phyloP scores from a whole-genome alignment of 2,113 vertebrate genomes.

The Phodopus roborovskii region DNA sequence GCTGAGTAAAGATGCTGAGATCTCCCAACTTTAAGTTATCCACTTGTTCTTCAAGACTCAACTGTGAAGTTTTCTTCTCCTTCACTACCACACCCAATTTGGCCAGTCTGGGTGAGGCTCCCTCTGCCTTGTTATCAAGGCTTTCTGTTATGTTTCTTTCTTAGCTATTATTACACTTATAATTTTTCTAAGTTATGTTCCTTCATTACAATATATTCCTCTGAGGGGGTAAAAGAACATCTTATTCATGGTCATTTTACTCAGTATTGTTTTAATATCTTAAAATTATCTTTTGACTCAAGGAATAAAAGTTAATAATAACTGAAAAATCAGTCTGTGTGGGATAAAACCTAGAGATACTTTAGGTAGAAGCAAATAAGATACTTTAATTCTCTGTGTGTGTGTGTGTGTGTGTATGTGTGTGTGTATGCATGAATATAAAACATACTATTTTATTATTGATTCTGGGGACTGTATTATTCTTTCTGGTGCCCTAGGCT shows the following conservation, averaged over 20 bases:
- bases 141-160: neutral
- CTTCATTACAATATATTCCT: neutral
- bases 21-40: neutral
- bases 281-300: slow-evolving; percentile 33
- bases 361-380: neutral
- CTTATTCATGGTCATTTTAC: slow-evolving; percentile 15
- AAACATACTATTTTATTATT: neutral
- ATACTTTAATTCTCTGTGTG: neutral
- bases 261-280: neutral
- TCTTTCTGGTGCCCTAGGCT: neutral
- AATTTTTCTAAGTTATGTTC: neutral
- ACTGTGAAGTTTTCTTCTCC: neutral
- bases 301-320: neutral
- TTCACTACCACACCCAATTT: too few relatives aligned
- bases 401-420: too few relatives aligned
- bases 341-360: neutral
- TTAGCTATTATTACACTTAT: neutral
- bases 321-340: neutral
- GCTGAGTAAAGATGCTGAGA: neutral
- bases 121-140: neutral
- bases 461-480: neutral
- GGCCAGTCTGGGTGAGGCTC: neutral
- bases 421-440: neutral
- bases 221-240: neutral
- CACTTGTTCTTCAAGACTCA: neutral